Evolutionary conservation across 2,888 invertebrate genomes (phyloP).

Genomic region (Archips xylosteana): DNA sequence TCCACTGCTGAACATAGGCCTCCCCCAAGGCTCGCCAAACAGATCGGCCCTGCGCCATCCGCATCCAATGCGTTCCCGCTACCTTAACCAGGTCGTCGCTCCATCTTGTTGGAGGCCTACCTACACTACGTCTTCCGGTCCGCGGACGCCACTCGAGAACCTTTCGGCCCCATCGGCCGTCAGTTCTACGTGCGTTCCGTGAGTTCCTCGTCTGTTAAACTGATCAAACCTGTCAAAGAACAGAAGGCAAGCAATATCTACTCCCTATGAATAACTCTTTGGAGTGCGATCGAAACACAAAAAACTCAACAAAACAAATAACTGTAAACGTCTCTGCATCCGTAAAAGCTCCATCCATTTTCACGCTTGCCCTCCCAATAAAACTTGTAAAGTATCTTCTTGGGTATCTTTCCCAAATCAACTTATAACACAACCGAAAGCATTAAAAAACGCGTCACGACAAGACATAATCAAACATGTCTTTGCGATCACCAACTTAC

Average conservation of each 20-base stretch:
- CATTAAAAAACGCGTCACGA: constrained; percentile 74
- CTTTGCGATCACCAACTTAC: constrained; percentile 53
- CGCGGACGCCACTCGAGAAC: too few species aligned
- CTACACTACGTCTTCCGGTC: too few species aligned
- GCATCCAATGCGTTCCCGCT: too few species aligned
- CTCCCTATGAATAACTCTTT: neutral
- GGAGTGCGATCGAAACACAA: too few species aligned
- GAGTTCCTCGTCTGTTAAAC: too few species aligned
- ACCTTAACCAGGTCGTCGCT: too few species aligned
- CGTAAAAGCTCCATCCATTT: constrained; percentile 2
- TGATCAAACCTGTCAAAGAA: neutral
- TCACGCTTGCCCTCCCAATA: constrained; percentile 28
- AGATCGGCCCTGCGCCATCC: too few species aligned
- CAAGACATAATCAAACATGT: constrained; percentile 67
- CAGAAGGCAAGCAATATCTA: neutral
- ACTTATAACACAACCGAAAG: constrained; percentile 61
- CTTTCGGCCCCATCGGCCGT: too few species aligned
- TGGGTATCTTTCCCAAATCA: constrained; percentile 55
- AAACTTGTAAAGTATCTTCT: constrained; percentile 21
- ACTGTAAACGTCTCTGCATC: neutral
- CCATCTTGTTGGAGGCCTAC: too few species aligned
- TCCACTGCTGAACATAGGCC: too few species aligned
- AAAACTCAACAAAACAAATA: neutral
- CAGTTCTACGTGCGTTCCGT: too few species aligned
- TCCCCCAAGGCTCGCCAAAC: too few species aligned